Base-by-base conservation (phyloP, 2,888 invertebrate genomes). In the Mechanitis messenoides region DNA sequence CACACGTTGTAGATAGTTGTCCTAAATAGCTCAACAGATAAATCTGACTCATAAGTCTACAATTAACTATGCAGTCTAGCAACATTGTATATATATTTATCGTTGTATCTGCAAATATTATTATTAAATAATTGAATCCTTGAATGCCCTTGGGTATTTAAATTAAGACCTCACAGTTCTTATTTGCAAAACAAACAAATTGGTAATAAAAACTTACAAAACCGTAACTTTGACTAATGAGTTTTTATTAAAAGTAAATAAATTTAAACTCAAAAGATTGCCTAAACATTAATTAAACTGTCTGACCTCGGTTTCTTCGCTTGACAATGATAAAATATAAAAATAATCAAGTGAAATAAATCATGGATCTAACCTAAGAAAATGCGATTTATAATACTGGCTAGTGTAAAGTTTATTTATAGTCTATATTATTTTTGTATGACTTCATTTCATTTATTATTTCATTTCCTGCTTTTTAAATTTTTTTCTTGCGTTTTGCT, bases 301-400 rank as follows among this genome's bases (percentile, higher is more conserved):
- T 55, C 45, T 66, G 65, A 68, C 64, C 69, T 64, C 62, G 57
- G 63, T 64, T 66, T 63, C 62, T 56, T 64, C 65, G 56, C 61
- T 70, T 61, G 66, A 69, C 68, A 73, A 70, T 71, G 71, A 63
- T 69, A 33, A 53, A 53, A 53, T 53, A 63, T 54, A 53, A 57
- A 59, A 63, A 57, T 55, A 33, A 45, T 53, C 38, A 33, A 33
- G 45, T 20, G 20, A 55, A 45, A 56, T 31, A 60, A 50, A 4
- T 38, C 20, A 20, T 20, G 20, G 20, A 20, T 20, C 20, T 20
- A 20, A 20, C 20, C 20, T 20, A 6, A 35, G 35, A 5, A 35
- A 35, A 35, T 35, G 5, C 35, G 5, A 35, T 35, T 35, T 35
- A 4, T 35, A 35, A 1, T 5, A 35, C 35, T 35, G 5, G 5